Base-by-base conservation (phyloP, 2,113 vertebrate genomes). In the Passer montanus region DNA sequence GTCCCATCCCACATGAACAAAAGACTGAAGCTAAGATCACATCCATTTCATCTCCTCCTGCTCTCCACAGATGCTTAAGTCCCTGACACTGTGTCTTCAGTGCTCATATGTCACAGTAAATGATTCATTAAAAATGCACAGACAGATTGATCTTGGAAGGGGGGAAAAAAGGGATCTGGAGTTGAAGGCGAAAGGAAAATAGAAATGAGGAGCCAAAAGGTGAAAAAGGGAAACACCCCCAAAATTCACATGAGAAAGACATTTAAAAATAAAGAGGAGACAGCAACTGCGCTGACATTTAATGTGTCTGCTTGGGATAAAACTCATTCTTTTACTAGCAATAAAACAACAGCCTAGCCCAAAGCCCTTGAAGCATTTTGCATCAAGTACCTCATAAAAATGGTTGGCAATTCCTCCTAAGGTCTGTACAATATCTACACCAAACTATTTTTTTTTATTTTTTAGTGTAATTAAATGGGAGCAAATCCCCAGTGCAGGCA, bases 101-200 rank as follows among this genome's bases (percentile, higher is more conserved):
- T 28, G 68, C 88, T 96, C 83, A 18, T 68, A 86, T 90, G 88
- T 81, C 95, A 95, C 76, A 88, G 85, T 30, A 93, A 94, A 92
- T 55, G 85, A 81, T 60, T 93, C 96, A 94, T 97, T 96, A 94
- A 96, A 94, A 96, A 96, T 94, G 89, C 78, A 82, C 9, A 68
- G 79, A 87, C 90, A 93, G 94, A 94, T 84, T 95, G 91, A 92
- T 93, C 76, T 81, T 19, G 53, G 82, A 79, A 91, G 24, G 20
- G 37, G 11, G 5, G 0, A 2, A 22, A 60, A 5, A 28, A 62
- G 39, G 62, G 47, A 81, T 64, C 74, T 21, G 70, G 66, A 90
- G 77, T 74, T 76, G 30, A 56, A 84, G 88, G 79, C 0, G 0
- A 90, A 75, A 93, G 82, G 60, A 52, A 92, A 95, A 89, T 3